Evolutionary conservation across 2,797 vertebrate species (phyloP).

Genomic region (Epinephelus coioides): DNA sequence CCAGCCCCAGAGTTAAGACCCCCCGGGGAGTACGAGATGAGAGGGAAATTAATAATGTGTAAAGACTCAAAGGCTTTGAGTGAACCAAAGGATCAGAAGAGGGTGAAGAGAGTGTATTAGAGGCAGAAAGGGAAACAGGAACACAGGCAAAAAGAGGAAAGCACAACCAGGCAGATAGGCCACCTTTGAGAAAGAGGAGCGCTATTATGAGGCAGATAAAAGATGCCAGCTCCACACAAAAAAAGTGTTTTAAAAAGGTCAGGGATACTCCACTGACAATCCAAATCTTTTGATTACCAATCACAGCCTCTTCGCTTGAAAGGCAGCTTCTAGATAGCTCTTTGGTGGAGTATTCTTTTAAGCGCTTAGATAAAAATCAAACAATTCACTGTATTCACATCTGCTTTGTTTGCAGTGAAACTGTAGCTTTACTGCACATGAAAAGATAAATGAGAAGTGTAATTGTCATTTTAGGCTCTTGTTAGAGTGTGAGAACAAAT

Average conservation of each 20-base stretch:
- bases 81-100: constrained; percentile 71
- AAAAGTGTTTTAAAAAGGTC: constrained; percentile 15
- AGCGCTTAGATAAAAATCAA: not conserved
- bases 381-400: not conserved
- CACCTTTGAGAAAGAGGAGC: constrained; percentile 39
- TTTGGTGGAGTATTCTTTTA: not conserved
- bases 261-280: constrained; percentile 7
- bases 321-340: not conserved
- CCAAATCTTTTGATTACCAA: not conserved
- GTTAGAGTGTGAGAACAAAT: constrained; percentile 12
- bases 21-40: constrained; percentile 76
- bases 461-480: constrained; percentile 10
- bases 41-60: constrained; percentile 83
- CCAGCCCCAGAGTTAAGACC: constrained; percentile 61
- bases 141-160: constrained; percentile 46
- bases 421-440: not conserved
- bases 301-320: not conserved
- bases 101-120: constrained; percentile 42
- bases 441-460: constrained; percentile 1
- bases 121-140: constrained; percentile 49
- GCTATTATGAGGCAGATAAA: constrained; percentile 35
- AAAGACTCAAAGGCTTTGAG: constrained; percentile 72
- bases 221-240: constrained; percentile 12
- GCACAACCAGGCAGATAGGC: constrained; percentile 44
- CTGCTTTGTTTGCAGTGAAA: not conserved